These are phyloP conservation scores for Oreochromis mossambicus DNA, from an alignment of 2,797 vertebrate species.

Conservation along the genomic window DNA sequence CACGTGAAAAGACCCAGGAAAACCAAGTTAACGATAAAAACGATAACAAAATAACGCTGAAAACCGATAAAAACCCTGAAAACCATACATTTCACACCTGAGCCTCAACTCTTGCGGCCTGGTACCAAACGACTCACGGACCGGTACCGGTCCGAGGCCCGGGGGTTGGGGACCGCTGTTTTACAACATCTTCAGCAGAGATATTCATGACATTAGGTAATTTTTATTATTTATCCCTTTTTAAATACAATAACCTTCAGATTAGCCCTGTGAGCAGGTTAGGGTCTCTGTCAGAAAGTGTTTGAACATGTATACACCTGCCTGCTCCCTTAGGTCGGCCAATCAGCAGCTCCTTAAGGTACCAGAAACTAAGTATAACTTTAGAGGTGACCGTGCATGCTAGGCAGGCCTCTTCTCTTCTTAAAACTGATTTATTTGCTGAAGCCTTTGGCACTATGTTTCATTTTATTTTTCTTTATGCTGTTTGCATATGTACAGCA, in stretches of 20 bases:
- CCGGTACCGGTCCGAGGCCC: too few species aligned
- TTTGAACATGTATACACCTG: background rate
- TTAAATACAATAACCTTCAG: background rate
- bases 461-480: background rate
- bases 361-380: background rate
- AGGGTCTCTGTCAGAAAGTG: background rate
- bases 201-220: background rate
- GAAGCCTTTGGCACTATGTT: background rate
- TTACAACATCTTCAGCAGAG: background rate
- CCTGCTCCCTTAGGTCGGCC: background rate
- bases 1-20: too few species aligned
- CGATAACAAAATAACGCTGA: too few species aligned
- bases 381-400: background rate
- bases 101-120: too few species aligned
- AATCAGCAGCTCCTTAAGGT: background rate
- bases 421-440: too few species aligned
- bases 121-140: too few species aligned
- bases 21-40: too few species aligned
- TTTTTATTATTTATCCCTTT: accelerated
- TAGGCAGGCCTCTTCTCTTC: background rate
- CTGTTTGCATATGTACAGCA: background rate
- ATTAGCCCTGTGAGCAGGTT: background rate
- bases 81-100: too few species aligned
- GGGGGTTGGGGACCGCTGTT: too few species aligned
- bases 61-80: too few species aligned